These are phyloP conservation scores for Agrochola macilenta DNA, from an alignment of 2,888 invertebrate species.

Conservation along the genomic window DNA sequence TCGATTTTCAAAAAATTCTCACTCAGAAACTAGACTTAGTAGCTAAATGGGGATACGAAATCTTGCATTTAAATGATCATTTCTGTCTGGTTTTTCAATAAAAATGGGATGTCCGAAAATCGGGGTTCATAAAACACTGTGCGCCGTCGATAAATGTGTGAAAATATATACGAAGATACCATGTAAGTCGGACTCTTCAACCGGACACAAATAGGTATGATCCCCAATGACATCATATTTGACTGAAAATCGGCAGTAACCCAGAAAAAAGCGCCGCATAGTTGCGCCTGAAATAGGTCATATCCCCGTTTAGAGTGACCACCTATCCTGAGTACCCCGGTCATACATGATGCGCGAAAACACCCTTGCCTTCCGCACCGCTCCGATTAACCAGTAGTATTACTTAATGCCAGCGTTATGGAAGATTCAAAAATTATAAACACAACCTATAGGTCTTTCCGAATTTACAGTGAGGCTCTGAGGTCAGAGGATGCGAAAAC, in stretches of 20 bases:
- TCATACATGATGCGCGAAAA: slow-evolving; percentile 83
- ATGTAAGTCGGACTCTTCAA: slow-evolving; percentile 28
- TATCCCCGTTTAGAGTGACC: slow-evolving; percentile 82
- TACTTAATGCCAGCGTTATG: slow-evolving; percentile 36
- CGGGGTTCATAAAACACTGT: too few relatives aligned
- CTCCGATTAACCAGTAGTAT: slow-evolving; percentile 49
- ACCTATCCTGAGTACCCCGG: slow-evolving; percentile 78
- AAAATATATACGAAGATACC: slow-evolving; percentile 4
- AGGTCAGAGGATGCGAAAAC: slow-evolving; percentile 61
- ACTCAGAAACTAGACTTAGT: too few relatives aligned
- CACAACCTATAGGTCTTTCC: background rate
- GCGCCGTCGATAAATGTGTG: background rate
- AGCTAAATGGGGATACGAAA: too few relatives aligned
- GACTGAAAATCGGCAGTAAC: slow-evolving; percentile 67
- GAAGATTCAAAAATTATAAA: slow-evolving; percentile 46
- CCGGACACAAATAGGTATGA: slow-evolving; percentile 34
- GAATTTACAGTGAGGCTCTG: slow-evolving; percentile 32
- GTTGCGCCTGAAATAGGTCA: slow-evolving; percentile 86
- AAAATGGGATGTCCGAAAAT: too few relatives aligned
- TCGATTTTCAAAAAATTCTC: too few relatives aligned
- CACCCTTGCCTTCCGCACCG: slow-evolving; percentile 68
- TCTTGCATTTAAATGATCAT: too few relatives aligned
- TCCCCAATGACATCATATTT: slow-evolving; percentile 66
- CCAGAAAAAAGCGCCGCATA: slow-evolving; percentile 73
- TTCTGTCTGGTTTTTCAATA: too few relatives aligned